Base-by-base conservation (phyloP, 2,888 invertebrate genomes). In the Napeogenes sylphis region DNA sequence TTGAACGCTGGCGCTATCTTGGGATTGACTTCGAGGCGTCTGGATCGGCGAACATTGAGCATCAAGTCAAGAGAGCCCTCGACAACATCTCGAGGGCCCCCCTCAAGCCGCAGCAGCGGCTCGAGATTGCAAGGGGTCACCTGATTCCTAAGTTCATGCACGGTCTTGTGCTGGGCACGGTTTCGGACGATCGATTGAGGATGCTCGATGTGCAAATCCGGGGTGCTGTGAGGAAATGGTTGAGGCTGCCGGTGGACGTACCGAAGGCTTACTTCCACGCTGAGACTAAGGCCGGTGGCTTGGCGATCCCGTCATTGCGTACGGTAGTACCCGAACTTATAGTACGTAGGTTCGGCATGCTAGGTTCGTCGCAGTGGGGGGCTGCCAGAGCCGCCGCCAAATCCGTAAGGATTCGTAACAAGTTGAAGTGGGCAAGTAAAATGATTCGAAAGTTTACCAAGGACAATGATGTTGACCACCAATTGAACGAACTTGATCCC, bases 131-230 rank as follows among this genome's bases (percentile, higher is more conserved):
- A 54, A 69, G 80, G 64, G 71, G 64, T 3, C 74, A 81, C 71
- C 72, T 86, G 45, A 67, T 85, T 14, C 84, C 83, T 13, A 35
- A 38, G 54, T 78, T 77, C 65, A 66, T 77, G 54, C 83, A 85
- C 64, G 63, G 70, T 6, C 55, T 86, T 12, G 78, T 77, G 55
- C 56, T 83, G 3, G 81, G 76, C 2, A 71, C 70, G 12, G 59
- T 72, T 6, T 55, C 68, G 67, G 70, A 71, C 35, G 68, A 69
- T 1, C 67, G 71, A 45, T 67, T 86, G 0, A 66, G 71, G 3
- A 68, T 72, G 51, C 64, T 78, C 30, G 84, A 87, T 62, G 51
- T 72, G 0, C 65, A 73, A 45, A 71, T 83, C 45, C 72, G 79
- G 54, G 63, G 55, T 0, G 66, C 69, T 0, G 68, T 78, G 0